Base-by-base conservation (phyloP, 2,888 invertebrate species). In the Dioctria rufipes region DNA sequence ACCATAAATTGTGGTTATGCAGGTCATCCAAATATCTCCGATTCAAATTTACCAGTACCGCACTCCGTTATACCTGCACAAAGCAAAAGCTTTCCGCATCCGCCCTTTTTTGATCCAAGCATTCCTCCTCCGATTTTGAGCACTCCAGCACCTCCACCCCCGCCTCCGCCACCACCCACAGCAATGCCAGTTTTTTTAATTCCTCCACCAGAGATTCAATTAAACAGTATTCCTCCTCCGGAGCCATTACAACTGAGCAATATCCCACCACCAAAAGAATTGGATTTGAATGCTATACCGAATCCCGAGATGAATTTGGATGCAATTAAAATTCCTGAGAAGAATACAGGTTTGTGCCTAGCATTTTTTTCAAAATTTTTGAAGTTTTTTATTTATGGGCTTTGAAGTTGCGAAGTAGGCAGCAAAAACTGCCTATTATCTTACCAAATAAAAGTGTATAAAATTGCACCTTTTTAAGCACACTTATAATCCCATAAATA, bases 241-340 rank as follows among this genome's bases (percentile, higher is more conserved):
- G 90, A 92, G 83, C 91, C 92, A 1, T 88, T 93, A 86, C 93
- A 92, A 85, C 89, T 92, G 13, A 92, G 92, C 85, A 91, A 91
- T 82, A 92, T 93, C 85, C 92, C 92, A 39, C 91, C 92, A 3
- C 92, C 93, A 0, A 90, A 91, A 85, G 91, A 92, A 3, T 89
- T 92, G 71, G 91, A 92, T 83, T 85, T 92, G 71, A 92, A 90
- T 84, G 91, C 92, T 83, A 92, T 92, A 82, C 92, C 92, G 5
- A 92, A 92, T 83, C 92, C 92, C 0, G 91, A 92, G 81, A 82
- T 89, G 84, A 92, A 92, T 67, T 86, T 92, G 85, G 93, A 93
- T 84, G 89, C 91, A 73, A 89, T 91, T 84, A 91, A 91, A 83
- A 91, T 92, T 83, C 92, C 92, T 3, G 80, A 84, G 25, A 54